A percentile compares a stretch with the other conserved stretches of the same genome.
These are phyloP conservation scores for Takifugu rubripes DNA, from an alignment of 2,797 vertebrate genomes.

Conservation along the genomic window DNA sequence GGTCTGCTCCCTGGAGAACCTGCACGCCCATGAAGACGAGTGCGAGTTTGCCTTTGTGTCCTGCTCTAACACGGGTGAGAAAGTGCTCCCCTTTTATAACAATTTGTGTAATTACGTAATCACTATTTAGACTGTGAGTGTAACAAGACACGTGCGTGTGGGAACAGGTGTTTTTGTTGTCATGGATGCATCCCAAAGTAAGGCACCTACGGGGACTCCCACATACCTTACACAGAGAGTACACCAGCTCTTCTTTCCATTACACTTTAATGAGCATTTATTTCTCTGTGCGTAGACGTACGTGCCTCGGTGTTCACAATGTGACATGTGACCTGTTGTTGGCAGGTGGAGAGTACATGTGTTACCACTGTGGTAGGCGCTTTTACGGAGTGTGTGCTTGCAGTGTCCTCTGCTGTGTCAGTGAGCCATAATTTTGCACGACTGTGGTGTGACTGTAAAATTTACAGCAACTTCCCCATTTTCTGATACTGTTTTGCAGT, in stretches of 20 bases:
- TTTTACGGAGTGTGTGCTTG: slow-evolving; percentile 45
- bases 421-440: neutral
- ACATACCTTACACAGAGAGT: slow-evolving; percentile 18
- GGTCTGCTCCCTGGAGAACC: slow-evolving; percentile 83
- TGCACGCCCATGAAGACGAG: slow-evolving; percentile 83
- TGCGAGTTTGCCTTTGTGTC: slow-evolving; percentile 81
- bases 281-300: slow-evolving; percentile 5
- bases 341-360: slow-evolving; percentile 74
- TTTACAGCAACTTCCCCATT: neutral
- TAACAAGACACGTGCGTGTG: slow-evolving; percentile 47
- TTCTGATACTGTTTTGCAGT: too few species aligned
- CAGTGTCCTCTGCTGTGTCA: slow-evolving; percentile 41
- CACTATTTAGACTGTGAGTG: slow-evolving; percentile 12
- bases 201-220: slow-evolving; percentile 13
- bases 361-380: slow-evolving; percentile 78
- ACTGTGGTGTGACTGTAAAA: neutral
- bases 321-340: slow-evolving; percentile 56
- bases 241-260: slow-evolving; percentile 36
- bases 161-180: slow-evolving; percentile 57
- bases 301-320: slow-evolving; percentile 25
- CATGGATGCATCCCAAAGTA: slow-evolving; percentile 48
- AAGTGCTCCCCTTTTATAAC: neutral
- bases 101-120: neutral
- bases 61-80: slow-evolving; percentile 81
- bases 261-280: slow-evolving; percentile 43